Conservation (phyloP, 2,797 vertebrate species). For the Anguilla obscura region DNA sequence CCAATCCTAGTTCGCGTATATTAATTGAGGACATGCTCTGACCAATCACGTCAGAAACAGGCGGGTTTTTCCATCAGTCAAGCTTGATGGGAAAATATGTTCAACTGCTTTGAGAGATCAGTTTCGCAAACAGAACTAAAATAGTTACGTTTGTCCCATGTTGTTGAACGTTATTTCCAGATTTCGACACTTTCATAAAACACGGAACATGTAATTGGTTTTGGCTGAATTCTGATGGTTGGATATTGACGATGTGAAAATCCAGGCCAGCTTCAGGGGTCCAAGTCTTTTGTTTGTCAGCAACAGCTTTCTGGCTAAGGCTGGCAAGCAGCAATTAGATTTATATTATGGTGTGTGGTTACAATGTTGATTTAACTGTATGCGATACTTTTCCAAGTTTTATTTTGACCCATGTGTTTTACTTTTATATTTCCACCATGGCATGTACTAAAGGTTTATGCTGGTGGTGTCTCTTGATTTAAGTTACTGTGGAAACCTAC, state of each 20-base stretch:
- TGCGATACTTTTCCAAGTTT: background rate
- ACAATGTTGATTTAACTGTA: background rate
- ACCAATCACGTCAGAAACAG: conserved; percentile 50
- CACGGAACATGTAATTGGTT: conserved; percentile 17
- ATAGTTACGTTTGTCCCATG: conserved; percentile 51
- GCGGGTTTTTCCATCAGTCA: conserved; percentile 55
- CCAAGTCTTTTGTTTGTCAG: conserved; percentile 15
- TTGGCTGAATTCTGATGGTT: background rate
- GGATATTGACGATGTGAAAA: conserved; percentile 13
- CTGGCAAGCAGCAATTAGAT: background rate
- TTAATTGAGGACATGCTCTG: background rate
- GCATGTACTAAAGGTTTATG: background rate
- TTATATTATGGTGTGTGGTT: background rate
- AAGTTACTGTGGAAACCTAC: background rate
- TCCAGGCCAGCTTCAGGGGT: background rate
- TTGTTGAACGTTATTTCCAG: conserved; percentile 55
- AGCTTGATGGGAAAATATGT: conserved; percentile 57
- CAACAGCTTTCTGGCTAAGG: background rate
- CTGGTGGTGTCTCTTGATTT: background rate
- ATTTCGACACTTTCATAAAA: conserved; percentile 45
- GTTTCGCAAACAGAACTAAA: conserved; percentile 44
- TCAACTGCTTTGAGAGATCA: conserved; percentile 1
- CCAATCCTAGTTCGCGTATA: conserved; percentile 35
- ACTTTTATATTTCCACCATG: background rate
- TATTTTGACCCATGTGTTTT: background rate